Evolutionary conservation across 92 coral and sea anemone genomes (phyloP), one percentile per base, ranked within the genome.

Genomic region (Virgularia gustaviana): DNA sequence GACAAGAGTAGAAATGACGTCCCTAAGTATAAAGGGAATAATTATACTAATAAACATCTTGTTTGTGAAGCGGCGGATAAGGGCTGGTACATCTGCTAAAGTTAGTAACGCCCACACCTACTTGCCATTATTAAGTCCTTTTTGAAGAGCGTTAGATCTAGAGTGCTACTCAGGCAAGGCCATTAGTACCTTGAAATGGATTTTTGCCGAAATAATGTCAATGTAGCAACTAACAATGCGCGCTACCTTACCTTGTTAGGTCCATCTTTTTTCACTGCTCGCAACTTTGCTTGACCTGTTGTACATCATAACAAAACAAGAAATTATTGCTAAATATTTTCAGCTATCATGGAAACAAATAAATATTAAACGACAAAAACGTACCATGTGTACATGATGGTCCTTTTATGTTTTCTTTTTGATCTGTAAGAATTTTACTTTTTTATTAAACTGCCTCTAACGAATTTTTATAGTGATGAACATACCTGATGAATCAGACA

Each of bases 211-310:
- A n/a, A n/a, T n/a, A n/a, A n/a, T n/a, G n/a, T n/a, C n/a, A n/a
- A n/a, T n/a, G n/a, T n/a, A n/a, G n/a, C n/a, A n/a, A n/a, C n/a
- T n/a, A n/a, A n/a, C n/a, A n/a, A n/a, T n/a, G n/a, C n/a, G n/a
- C n/a, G n/a, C n/a, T n/a, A 39, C 23, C 53, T 36, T 44, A 86
- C 97, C 88, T 91, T 91, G 66, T 91, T 91, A 11, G 87, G 83
- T 9, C 97, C 97, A 6, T 86, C 97, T 61, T 91, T 91, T 61
- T 86, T 91, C 11, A 91, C 97, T 10, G 96, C 83, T 47, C 88
- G 85, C 60, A 91, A 52, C 25, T 83, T 79, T 10, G 88, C 96
- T 20, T 75, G 71, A 20, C 97, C 97, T 91, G 49, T n/a, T n/a
- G n/a, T n/a, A n/a, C n/a, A n/a, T n/a, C n/a, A n/a, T n/a, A n/a